Percentiles rank a stretch among this genome's conserved stretches.
Evolutionary conservation across 2,797 vertebrate genomes (phyloP).

Genomic region (Coluber constrictor): DNA sequence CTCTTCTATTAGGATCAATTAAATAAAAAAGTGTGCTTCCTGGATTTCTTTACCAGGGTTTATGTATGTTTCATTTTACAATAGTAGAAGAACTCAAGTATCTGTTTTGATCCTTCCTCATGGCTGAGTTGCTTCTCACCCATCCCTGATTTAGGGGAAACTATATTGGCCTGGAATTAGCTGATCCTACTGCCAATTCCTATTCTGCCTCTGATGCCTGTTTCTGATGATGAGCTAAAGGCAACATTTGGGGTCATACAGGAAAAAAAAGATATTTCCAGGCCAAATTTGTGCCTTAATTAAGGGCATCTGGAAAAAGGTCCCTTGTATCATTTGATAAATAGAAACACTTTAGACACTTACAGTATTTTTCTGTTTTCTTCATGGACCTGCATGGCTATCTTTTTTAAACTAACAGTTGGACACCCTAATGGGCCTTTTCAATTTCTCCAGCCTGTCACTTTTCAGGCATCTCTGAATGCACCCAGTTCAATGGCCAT

Average conservation of each 20-base stretch:
- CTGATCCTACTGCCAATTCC: neutral
- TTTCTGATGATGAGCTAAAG: neutral
- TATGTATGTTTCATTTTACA: neutral
- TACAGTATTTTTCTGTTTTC: neutral
- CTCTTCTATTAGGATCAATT: neutral
- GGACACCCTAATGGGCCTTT: neutral
- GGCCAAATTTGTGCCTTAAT: neutral
- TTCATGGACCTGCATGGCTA: neutral
- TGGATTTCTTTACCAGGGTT: neutral
- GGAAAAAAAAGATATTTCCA: neutral
- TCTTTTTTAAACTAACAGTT: neutral
- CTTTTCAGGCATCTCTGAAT: neutral
- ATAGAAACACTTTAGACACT: neutral
- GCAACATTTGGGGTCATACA: neutral
- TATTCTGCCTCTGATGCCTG: neutral
- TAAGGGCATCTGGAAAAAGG: neutral
- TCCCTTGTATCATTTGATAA: neutral
- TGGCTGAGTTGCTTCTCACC: neutral
- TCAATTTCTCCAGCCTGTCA: neutral
- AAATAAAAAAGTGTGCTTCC: neutral
- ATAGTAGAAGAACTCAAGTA: neutral
- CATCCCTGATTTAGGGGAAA: neutral
- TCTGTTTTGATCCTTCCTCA: neutral
- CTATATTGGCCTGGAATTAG: neutral
- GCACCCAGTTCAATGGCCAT: neutral